Percentiles rank a stretch among this genome's conserved stretches.
These are phyloP conservation scores for Tipula unca DNA, from an alignment of 2,888 invertebrate species.

Conservation along the genomic window DNA sequence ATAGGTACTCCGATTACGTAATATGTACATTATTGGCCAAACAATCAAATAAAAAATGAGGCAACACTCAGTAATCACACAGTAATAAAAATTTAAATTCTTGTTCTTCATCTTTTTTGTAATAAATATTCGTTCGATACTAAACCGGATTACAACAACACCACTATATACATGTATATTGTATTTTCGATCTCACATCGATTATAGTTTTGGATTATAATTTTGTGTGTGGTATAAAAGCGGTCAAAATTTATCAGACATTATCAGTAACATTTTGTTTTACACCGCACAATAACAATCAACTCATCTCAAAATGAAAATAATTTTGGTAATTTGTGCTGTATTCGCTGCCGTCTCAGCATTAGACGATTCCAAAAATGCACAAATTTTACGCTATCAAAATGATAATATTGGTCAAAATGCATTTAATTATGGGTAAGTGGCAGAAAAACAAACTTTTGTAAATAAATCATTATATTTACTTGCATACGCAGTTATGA, in stretches of 20 bases:
- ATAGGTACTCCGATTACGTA: neutral
- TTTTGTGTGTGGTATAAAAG: neutral
- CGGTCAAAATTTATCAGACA: neutral
- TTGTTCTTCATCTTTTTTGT: neutral
- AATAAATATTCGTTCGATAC: neutral
- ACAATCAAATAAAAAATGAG: neutral
- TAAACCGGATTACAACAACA: neutral
- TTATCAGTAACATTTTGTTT: neutral
- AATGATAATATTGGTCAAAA: constrained; percentile 21
- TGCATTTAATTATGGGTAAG: constrained; percentile 22
- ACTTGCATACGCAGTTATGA: constrained; percentile 50
- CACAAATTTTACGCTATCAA: constrained; percentile 22
- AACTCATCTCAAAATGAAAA: neutral
- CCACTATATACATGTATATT: too few relatives aligned
- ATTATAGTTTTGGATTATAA: neutral
- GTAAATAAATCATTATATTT: neutral
- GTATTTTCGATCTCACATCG: neutral
- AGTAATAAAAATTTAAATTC: neutral
- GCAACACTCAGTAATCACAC: neutral
- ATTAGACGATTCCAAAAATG: constrained; percentile 20
- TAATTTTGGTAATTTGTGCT: neutral
- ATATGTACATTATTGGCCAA: neutral
- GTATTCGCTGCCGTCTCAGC: neutral
- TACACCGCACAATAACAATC: neutral
- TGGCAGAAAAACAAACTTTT: neutral